Evolutionary conservation across 2,113 vertebrate species (phyloP), one percentile per base, ranked within the genome.

Genomic region (Salvelinus alpinus): DNA sequence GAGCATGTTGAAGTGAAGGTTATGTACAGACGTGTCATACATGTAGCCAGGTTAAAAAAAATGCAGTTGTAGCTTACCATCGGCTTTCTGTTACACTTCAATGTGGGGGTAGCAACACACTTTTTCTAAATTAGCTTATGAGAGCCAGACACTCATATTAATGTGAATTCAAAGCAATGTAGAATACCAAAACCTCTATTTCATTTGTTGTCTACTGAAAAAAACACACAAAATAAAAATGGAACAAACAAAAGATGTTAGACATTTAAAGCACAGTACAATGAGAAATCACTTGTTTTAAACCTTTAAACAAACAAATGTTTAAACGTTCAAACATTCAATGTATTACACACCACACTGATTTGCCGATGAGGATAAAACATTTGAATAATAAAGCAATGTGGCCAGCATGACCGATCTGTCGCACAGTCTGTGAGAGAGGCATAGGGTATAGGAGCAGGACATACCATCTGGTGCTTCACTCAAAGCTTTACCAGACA

Each of bases 391-490:
- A 13, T 8, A 34, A 59, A 20, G 20, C 29, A 31, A 64, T 72
- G 70, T 69, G 83, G 76, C 72, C 67, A 68, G 79, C 70, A 57
- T 47, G 76, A 72, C 78, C 74, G 76, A 66, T 79, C 75, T 78
- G 67, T 70, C 60, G 64, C 72, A 75, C 34, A 73, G 72, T 74
- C 77, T 79, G 38, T 73, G 68, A 66, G 14, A 5, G 64, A 66
- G 64, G 64, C 64, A 70, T 77, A 16, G 79, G 71, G 75, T 79
- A 57, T 77, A 3, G 44, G 73, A 22, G 59, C 59, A 7, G 13
- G 74, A 93, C 93, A 84, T 96, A 99, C 97, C 98, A 65, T 99
- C 97, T 14, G 98, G 98, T n/a, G 97, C 98, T 72, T 99, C 97
- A 81, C 95, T 96, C 90, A 99, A 94, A 79, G 98, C 98, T 89